Evolutionary conservation across 2,888 invertebrate genomes (phyloP), one percentile per base, ranked within the genome.

Genomic region (Timema podura): DNA sequence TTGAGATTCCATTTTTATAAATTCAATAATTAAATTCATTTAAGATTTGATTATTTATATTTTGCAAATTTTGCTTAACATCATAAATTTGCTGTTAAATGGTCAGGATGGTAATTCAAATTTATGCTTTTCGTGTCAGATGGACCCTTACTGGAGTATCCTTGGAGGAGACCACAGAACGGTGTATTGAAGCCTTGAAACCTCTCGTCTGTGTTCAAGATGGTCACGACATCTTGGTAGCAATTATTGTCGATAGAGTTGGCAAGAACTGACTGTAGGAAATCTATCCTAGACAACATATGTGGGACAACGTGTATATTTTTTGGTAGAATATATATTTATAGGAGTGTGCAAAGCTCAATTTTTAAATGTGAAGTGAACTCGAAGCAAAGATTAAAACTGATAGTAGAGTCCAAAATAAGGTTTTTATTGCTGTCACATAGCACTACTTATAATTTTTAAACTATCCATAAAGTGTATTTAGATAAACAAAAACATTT

Each of bases 141-240:
- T 30, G 30, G 30, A 30, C 30, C 30, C 65, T 61, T 51, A 72
- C 72, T 68, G 46, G 72, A 72, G 16, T 57, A 65, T 15, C 72
- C 72, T n/a, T 65, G 30, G 57, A 72, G n/a, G 7, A 68, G 15
- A 10, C 72, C 72, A 65, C 72, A 72, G 46, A 72, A 68, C 6
- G 70, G 72, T 30, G 68, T 49, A 11, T 72, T 72, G 48, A 59
- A 70, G 45, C 68, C 49, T 48, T 44, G 48, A 11, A 10, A 15
- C 7, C n/a, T 46, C 45, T 64, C 65, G 44, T 51, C 57, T 10
- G 10, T 44, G 44, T 61, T 44, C 10, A 72, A 16, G 13, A 72
- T 72, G 6, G 49, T 70, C 13, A 72, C 65, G 13, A 67, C 16
- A 16, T 72, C 72, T 68, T 65, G 65, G 10, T 48, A 57, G 51